Base-by-base conservation (phyloP, 2,113 vertebrate species). In the Dipodomys merriami region DNA sequence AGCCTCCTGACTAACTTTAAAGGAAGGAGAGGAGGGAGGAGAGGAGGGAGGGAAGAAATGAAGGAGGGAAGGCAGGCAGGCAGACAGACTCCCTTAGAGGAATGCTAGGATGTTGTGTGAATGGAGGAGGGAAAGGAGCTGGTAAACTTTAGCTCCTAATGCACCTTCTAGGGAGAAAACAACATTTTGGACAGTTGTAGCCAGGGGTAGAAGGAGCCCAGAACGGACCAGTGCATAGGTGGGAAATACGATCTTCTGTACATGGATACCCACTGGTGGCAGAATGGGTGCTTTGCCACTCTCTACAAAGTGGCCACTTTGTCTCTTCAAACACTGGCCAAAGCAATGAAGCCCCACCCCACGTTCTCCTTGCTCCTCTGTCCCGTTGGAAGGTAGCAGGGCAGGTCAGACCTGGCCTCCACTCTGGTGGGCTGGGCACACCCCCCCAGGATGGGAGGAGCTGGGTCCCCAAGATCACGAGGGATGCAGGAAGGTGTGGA, bases 281-380 rank as follows among this genome's bases (percentile, higher is more conserved):
- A 23, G 57, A 33, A 9, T 3, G 15, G 71, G 2, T 5, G 5
- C 1, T 7, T 8, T 0, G 15, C 13, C 2, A 1, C 25, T 22
- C 72, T n/a, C 30, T 3, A 5, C 5, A 1, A 33, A 29, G 49
- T 0, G 3, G 49, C 57, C 33, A 23, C 5, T 44, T 7, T 1
- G 5, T 15, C 72, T 62, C 46, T 78, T 83, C 46, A 39, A 30
- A 60, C 0, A 65, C 74, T 30, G 13, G 11, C n/a, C 49, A 20
- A 19, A 72, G 49, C 30, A 7, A 1, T 0, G 18, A 46, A 13
- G 25, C 29, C 33, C 23, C 9, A 2, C 35, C 16, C 23, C 39
- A 13, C 6, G 29, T 5, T 65, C 68, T 53, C 2, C 11, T 27
- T 2, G n/a, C 39, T 25, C 33, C n/a, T 53, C 78, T 3, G 19